Evolutionary conservation across 2,113 vertebrate species (phyloP), one percentile per base, ranked within the genome.

Genomic region (Sorex araneus): DNA sequence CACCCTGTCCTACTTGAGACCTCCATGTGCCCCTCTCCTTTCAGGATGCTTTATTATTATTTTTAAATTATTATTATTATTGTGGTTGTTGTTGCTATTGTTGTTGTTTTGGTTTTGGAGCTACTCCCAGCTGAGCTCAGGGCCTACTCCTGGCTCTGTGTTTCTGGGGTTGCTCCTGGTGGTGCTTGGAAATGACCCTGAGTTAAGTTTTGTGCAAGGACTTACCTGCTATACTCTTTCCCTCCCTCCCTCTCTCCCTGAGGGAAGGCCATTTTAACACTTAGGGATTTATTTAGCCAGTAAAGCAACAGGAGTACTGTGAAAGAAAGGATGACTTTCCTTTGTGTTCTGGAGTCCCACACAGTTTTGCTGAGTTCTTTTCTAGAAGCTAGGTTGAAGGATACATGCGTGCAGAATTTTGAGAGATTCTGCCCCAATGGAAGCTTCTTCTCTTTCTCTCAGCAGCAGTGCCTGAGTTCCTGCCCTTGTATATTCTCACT

Each of bases 401-500:
- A 27, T 18, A 47, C 0, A 0, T 70, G 15, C 19, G 43, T 36
- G 10, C 66, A 71, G 63, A 28, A 21, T 15, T 83, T 8, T 70
- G 47, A 43, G 0, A 75, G 57, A 54, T 28, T 15, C 6, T 75
- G 57, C 60, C 92, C 75, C 85, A 43, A 47, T 43, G 66, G 13
- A 74, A 21, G 77, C 27, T 28, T 25, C 64, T 78, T 77, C 21
- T 28, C 13, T 57, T 70, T 43, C 15, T 78, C 19, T 13, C 0
- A 0, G 32, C 18, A 40, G 12, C 5, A 3, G 13, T 0, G 30
- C 1, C 4, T 8, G 47, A 34, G 36, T 25, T 21, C 0, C 13
- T 25, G 34, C 4, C 27, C 47, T 13, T n/a, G 10, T 47, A 27
- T 15, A 0, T 82, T 57, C 54, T 83, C 28, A 1, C 45, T 71